A percentile compares a stretch with the other conserved stretches of the same genome.
Conservation (phyloP, 2,797 vertebrate species). For the Phalanger gymnotis region DNA sequence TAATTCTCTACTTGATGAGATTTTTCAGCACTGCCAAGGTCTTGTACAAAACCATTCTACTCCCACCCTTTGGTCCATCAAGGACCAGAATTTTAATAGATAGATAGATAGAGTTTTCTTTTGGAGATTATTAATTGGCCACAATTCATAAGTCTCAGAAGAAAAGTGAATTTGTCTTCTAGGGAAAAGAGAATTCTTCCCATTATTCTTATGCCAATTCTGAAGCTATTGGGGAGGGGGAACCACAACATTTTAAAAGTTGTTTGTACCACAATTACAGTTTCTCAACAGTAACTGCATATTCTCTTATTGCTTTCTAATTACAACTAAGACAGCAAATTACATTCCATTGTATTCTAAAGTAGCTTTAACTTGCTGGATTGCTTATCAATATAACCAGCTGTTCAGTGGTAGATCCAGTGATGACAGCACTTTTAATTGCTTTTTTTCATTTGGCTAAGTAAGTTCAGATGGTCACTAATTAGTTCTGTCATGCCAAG, state of each 20-base stretch:
- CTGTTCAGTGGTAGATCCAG: constrained; percentile 87
- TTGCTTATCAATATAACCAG: constrained; percentile 92
- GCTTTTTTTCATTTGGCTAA: constrained; percentile 90
- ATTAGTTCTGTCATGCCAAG: constrained; percentile 92
- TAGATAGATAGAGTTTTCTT: neutral
- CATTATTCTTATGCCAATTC: constrained; percentile 56
- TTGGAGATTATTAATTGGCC: constrained; percentile 13
- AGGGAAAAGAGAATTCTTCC: constrained; percentile 38
- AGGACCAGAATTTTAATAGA: neutral
- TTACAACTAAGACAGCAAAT: constrained; percentile 88
- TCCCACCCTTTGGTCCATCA: neutral
- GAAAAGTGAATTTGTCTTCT: constrained; percentile 10
- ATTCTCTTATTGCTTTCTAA: constrained; percentile 85
- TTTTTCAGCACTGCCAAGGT: neutral
- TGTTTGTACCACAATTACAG: constrained; percentile 84
- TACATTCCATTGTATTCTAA: constrained; percentile 87
- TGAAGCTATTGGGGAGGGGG: neutral
- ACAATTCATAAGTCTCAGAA: neutral
- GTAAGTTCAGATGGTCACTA: constrained; percentile 95
- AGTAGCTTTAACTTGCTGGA: constrained; percentile 88
- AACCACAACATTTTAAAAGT: constrained; percentile 73
- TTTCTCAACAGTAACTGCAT: constrained; percentile 82
- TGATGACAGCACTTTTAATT: constrained; percentile 91
- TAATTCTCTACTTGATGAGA: neutral
- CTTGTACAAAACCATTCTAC: neutral